These are phyloP conservation scores for Bembecia ichneumoniformis DNA, from an alignment of 2,888 invertebrate genomes.

Conservation along the genomic window DNA sequence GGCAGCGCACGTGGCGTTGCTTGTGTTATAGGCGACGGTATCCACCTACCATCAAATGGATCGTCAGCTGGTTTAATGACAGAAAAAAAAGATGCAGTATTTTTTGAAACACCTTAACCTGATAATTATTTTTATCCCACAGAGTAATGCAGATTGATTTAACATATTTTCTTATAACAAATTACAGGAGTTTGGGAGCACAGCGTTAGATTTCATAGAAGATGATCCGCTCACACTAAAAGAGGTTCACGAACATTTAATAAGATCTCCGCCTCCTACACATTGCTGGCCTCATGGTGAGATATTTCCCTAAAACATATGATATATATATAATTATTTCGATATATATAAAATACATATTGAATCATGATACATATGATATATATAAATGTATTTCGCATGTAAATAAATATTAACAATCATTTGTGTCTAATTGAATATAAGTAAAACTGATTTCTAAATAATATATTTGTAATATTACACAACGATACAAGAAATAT, in stretches of 20 bases:
- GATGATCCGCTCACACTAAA: conserved; percentile 82
- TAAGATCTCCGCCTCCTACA: conserved; percentile 85
- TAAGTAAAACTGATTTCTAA: background rate
- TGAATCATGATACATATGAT: too few relatives aligned
- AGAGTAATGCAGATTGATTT: background rate
- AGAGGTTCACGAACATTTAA: conserved; percentile 87
- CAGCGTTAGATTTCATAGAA: conserved; percentile 67
- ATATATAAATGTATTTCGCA: background rate
- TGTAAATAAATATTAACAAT: background rate
- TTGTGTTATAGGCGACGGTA: too few relatives aligned
- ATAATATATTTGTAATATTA: background rate
- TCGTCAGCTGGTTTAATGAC: too few relatives aligned
- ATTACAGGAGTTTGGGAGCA: conserved; percentile 65
- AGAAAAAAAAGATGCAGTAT: too few relatives aligned
- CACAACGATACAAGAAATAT: background rate
- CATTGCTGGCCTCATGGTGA: conserved; percentile 77
- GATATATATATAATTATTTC: too few relatives aligned
- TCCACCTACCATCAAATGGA: too few relatives aligned
- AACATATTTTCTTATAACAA: background rate
- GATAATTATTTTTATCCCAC: too few relatives aligned
- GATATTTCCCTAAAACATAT: too few relatives aligned
- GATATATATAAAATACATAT: too few relatives aligned
- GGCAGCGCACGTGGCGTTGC: too few relatives aligned
- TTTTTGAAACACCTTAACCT: background rate
- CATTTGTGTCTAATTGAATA: background rate